These are phyloP conservation scores for Melanotaenia pygmaea DNA, from an alignment of 2,797 vertebrate species.

Conservation along the genomic window DNA sequence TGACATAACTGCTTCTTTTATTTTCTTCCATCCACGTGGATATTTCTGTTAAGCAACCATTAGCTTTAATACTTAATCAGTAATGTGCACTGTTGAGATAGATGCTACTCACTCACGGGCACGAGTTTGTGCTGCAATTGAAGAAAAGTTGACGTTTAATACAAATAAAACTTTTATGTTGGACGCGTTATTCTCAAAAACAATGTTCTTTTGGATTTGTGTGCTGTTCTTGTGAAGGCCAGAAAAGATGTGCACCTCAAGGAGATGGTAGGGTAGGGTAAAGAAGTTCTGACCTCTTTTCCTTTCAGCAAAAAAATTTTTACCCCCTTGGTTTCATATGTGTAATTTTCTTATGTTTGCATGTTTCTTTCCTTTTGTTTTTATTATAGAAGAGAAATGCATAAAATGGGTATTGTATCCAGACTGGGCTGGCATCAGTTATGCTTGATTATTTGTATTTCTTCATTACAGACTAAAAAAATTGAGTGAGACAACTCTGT, in stretches of 20 bases:
- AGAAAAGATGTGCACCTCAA: constrained; percentile 27
- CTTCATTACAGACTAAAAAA: no score
- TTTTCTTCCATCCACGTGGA: constrained; percentile 11
- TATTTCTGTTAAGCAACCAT: background rate
- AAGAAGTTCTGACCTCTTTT: constrained; percentile 35
- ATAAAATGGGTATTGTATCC: background rate
- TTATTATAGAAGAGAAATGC: background rate
- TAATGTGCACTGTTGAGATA: background rate
- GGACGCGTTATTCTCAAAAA: background rate
- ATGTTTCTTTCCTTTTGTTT: constrained; percentile 6
- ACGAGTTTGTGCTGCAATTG: background rate
- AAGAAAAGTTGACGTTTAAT: background rate
- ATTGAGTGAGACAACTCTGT: background rate
- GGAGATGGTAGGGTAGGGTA: constrained; percentile 7
- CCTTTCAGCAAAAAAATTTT: constrained; percentile 1
- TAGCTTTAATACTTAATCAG: constrained; percentile 14
- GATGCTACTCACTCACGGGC: constrained; percentile 1
- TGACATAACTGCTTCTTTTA: constrained; percentile 22
- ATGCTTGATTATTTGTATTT: constrained; percentile 10
- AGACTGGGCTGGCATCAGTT: constrained; percentile 1
- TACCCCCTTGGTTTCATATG: constrained; percentile 16
- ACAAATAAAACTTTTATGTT: background rate
- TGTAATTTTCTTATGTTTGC: constrained; percentile 56
- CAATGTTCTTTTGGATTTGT: background rate
- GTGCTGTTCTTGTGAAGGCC: background rate